phyloP scores from a whole-genome alignment of 2,113 vertebrate species.

The Struthio camelus region DNA sequence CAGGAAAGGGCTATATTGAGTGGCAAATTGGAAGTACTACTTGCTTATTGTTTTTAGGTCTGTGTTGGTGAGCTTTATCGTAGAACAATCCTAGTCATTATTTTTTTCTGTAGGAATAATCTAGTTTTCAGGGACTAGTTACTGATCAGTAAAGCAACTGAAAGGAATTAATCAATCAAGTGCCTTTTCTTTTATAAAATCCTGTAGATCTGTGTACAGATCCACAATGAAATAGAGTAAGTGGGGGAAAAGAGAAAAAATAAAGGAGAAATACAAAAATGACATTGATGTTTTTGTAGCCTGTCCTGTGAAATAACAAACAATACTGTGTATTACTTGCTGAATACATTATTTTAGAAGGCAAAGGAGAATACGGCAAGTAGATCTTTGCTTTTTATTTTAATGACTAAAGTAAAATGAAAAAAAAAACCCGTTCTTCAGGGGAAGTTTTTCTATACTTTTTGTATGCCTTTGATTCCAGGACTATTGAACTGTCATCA shows the following conservation, averaged over 20 bases:
- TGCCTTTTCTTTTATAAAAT: not conserved
- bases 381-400: not conserved
- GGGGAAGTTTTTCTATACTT: not conserved
- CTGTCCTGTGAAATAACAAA: not conserved
- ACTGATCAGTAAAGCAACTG: not conserved
- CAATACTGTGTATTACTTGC: not conserved
- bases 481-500: not conserved
- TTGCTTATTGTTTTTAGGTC: not conserved
- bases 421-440: not conserved
- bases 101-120: not conserved
- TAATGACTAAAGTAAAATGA: not conserved
- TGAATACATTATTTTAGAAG: not conserved
- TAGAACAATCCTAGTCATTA: not conserved
- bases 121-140: not conserved
- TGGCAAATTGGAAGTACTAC: not conserved
- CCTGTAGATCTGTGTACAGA: not conserved
- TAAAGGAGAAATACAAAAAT: not conserved
- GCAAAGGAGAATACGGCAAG: not conserved
- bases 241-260: not conserved
- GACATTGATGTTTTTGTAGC: not conserved
- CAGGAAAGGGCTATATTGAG: not conserved
- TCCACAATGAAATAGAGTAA: not conserved
- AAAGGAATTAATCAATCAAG: not conserved
- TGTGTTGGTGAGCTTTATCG: not conserved
- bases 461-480: not conserved